phyloP scores from a whole-genome alignment of 2,888 invertebrate genomes.

The Agonopterix subpropinquella region DNA sequence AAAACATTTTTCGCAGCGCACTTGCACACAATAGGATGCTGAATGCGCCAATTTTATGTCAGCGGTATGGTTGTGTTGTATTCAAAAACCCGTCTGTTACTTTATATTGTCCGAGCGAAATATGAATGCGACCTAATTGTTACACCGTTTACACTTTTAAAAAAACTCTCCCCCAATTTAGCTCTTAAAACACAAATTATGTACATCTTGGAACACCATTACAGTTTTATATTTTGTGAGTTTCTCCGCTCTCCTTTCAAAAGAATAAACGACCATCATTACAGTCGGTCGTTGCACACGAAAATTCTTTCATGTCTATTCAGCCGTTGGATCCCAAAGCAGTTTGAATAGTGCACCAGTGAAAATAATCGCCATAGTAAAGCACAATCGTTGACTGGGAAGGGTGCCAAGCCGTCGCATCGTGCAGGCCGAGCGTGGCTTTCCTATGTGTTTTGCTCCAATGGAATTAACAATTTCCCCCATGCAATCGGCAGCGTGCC shows the following conservation, averaged over 20 bases:
- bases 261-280: slow-evolving; percentile 48
- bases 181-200: background rate
- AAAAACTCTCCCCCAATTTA: no score
- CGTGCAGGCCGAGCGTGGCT: slow-evolving; percentile 34
- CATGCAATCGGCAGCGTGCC: slow-evolving; percentile 22
- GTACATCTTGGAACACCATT: background rate
- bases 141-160: no score
- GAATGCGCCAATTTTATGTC: no score
- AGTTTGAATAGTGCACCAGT: slow-evolving; percentile 50
- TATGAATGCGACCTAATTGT: no score
- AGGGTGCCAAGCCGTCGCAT: slow-evolving; percentile 46
- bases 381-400: slow-evolving; percentile 63
- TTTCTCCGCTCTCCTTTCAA: slow-evolving; percentile 20
- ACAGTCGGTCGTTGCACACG: slow-evolving; percentile 43
- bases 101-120: no score
- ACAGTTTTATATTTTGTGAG: slow-evolving; percentile 16
- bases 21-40: no score
- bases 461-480: slow-evolving; percentile 61
- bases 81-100: no score
- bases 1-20: no score
- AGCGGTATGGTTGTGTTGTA: no score
- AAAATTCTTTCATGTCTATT: slow-evolving; percentile 57
- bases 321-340: slow-evolving; percentile 40
- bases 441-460: slow-evolving; percentile 57
- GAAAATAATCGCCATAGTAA: slow-evolving; percentile 60